Conservation (phyloP, 2,113 vertebrate genomes). For the Alligator sinensis region DNA sequence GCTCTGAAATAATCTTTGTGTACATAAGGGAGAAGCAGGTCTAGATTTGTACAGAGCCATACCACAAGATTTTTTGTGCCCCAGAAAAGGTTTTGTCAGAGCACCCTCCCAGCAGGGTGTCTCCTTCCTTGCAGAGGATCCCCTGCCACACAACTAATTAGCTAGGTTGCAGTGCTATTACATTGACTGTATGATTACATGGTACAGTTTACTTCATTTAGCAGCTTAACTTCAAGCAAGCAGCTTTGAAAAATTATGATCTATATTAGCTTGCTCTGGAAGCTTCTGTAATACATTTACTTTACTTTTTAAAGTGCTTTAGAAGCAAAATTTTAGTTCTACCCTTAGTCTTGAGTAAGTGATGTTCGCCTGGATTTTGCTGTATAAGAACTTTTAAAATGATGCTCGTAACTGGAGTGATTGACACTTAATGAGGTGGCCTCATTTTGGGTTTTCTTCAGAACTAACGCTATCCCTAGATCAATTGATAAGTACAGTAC, state of each 20-base stretch:
- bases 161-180: no score
- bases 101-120: no score
- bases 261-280: neutral
- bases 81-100: no score
- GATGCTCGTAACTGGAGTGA: neutral
- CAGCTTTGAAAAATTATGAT: neutral
- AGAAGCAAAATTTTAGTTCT: neutral
- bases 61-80: no score
- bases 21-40: neutral
- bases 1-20: neutral
- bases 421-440: neutral
- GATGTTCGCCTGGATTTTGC: neutral
- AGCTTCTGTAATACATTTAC: neutral
- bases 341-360: neutral
- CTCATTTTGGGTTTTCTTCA: accelerated
- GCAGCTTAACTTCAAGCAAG: neutral
- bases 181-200: no score
- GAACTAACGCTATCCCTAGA: neutral
- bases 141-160: no score
- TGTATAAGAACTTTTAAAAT: neutral
- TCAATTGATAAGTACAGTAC: neutral
- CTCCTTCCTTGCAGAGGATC: no score
- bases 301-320: neutral
- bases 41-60: no score
- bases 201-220: neutral